Evolutionary conservation across 2,113 vertebrate species (phyloP).

Genomic region (Percopsis transmontana): DNA sequence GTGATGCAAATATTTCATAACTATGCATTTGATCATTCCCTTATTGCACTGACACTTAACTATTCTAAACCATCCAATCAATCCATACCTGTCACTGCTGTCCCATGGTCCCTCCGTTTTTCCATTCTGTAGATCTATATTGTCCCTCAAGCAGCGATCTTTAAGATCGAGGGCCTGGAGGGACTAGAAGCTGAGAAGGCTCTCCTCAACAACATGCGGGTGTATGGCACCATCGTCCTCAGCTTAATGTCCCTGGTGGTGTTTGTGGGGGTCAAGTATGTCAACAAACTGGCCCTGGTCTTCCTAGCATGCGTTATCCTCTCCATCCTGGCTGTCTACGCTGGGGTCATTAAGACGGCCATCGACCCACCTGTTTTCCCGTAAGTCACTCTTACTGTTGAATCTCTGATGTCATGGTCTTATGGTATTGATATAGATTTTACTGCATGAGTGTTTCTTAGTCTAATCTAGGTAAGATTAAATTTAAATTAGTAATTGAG

Average conservation of each 20-base stretch:
- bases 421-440: no score
- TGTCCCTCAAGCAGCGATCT: slow-evolving; percentile 91
- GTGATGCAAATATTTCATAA: no score
- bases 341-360: slow-evolving; percentile 93
- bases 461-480: no score
- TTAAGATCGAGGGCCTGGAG: slow-evolving; percentile 91
- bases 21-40: no score
- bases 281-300: slow-evolving; percentile 95
- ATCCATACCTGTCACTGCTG: background rate
- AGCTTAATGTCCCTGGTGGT: slow-evolving; percentile 93
- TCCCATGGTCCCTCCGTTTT: slow-evolving; percentile 9
- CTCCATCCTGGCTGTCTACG: slow-evolving; percentile 95
- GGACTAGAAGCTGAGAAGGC: slow-evolving; percentile 84
- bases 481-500: no score
- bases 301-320: slow-evolving; percentile 97
- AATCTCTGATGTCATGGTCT: background rate
- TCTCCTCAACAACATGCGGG: slow-evolving; percentile 96
- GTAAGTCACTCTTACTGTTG: slow-evolving; percentile 77
- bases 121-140: slow-evolving; percentile 87
- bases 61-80: background rate
- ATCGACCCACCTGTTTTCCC: slow-evolving; percentile 93
- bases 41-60: no score
- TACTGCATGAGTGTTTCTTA: no score
- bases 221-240: slow-evolving; percentile 94
- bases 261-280: slow-evolving; percentile 96